Base-by-base conservation (phyloP, 2,797 vertebrate genomes). In the Naso thynnoides region DNA sequence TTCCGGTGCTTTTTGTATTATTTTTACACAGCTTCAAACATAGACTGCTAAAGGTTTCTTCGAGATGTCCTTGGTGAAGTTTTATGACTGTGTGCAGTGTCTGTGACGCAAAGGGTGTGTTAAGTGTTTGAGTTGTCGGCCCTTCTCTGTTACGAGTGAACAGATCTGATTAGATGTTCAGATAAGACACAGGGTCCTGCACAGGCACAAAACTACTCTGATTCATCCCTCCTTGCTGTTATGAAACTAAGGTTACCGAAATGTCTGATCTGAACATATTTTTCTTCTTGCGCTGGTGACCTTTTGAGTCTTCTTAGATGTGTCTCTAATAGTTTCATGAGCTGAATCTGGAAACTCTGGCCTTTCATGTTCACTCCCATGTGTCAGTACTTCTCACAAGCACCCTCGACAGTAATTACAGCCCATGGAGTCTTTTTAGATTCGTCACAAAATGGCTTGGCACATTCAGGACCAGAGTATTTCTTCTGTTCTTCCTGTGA, bases 281-380 rank as follows among this genome's bases (percentile, higher is more conserved):
- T n/a, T 24, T 63, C 21, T 48, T 62, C 26, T 27, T 0, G 0
- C 16, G 14, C 47, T 31, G 4, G 8, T 64, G 23, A 36, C 21
- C 11, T 57, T 23, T 59, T 59, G 14, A 53, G 27, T 69, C 57
- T 27, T 29, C 41, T 44, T 2, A 7, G 39, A 66, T 52, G 41
- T 55, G 52, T 74, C 13, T 2, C 48, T 81, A 50, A 72, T 70
- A 60, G 64, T 48, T 60, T 73, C 23, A 42, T 55, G 26, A 56
- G 57, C 50, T 49, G 24, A 52, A 63, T 75, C 38, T 61, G 49
- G 50, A 84, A 71, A 36, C 11, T 52, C 68, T 10, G 1, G 42
- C 10, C 68, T 82, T 78, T 82, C 50, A 73, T 79, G 38, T 76
- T 78, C 58, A 44, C 19, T 50, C 36, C 53, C 18, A 24, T 61